Evolutionary conservation across 2,888 invertebrate genomes (phyloP).

Genomic region (Zygaena filipendulae): DNA sequence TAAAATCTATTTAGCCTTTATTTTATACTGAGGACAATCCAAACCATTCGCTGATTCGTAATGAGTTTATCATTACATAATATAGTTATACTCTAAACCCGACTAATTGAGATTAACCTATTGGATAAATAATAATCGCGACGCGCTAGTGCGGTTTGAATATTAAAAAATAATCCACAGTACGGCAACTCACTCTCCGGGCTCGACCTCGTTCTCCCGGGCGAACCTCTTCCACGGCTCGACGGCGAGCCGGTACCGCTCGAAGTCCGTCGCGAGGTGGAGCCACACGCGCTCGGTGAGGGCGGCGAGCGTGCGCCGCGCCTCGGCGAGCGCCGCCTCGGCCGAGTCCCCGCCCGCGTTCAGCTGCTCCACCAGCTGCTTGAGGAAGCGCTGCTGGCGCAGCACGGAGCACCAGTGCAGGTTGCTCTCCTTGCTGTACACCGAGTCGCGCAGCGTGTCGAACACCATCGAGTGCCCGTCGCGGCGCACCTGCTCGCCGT

Average conservation of each 20-base stretch:
- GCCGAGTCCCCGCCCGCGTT: conserved; percentile 59
- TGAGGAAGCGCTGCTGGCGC: conserved; percentile 81
- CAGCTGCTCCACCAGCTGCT: conserved; percentile 71
- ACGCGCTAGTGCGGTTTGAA: too few relatives aligned
- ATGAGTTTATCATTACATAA: too few relatives aligned
- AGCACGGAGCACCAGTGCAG: conserved; percentile 76
- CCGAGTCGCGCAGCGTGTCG: conserved; percentile 41
- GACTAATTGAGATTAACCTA: too few relatives aligned
- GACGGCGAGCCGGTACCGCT: conserved; percentile 65
- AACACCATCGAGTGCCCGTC: conserved; percentile 75
- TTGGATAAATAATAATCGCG: too few relatives aligned
- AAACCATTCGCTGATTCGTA: too few relatives aligned
- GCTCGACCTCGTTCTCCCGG: conserved; percentile 28
- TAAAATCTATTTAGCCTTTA: too few relatives aligned
- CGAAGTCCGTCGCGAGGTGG: conserved; percentile 79
- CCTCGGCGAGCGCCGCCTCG: conserved; percentile 48
- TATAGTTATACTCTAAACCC: too few relatives aligned
- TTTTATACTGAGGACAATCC: too few relatives aligned
- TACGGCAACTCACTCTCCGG: conserved; percentile 33
- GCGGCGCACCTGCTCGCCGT: conserved; percentile 37
- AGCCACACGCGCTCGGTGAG: conserved; percentile 72
- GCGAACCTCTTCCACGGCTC: conserved; percentile 64
- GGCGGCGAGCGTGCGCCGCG: conserved; percentile 67
- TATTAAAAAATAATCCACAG: too few relatives aligned
- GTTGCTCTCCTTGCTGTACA: conserved; percentile 73